Conservation (phyloP, 1,140 invertebrate species). For the Centruroides sculpturatus region DNA sequence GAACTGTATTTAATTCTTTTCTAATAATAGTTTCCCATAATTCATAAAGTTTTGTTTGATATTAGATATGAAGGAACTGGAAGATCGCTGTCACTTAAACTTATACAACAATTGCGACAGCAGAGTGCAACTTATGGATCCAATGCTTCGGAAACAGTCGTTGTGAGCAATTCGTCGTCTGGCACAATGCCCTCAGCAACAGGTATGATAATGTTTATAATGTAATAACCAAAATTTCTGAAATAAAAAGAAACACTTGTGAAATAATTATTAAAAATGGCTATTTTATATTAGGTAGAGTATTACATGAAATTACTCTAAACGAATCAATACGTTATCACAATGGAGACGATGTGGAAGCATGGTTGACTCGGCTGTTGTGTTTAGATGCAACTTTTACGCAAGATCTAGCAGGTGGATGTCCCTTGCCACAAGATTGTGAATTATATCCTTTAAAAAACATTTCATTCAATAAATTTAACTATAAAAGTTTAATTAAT, state of each 20-base stretch:
- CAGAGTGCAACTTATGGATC: slow-evolving; percentile 28
- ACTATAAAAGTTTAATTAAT: no score
- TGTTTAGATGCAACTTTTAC: slow-evolving; percentile 63
- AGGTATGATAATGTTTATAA: no score
- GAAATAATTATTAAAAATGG: no score
- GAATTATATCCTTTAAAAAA: slow-evolving; percentile 49
- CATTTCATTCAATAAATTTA: no score
- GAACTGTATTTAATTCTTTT: no score
- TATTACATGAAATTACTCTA: slow-evolving; percentile 43
- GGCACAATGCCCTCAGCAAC: no score
- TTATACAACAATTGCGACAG: slow-evolving; percentile 72
- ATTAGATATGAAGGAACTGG: slow-evolving; percentile 91
- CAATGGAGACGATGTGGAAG: slow-evolving; percentile 71
- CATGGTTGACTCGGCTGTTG: slow-evolving; percentile 79
- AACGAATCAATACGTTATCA: slow-evolving; percentile 93
- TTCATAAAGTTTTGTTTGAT: not conserved
- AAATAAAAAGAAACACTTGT: no score
- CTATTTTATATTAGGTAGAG: slow-evolving; percentile 23
- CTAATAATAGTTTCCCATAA: no score
- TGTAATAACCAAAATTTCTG: no score
- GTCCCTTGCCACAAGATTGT: slow-evolving; percentile 73
- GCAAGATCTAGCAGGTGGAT: slow-evolving; percentile 45
- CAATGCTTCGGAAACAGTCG: not conserved
- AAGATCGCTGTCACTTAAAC: slow-evolving; percentile 83
- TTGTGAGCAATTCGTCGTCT: no score